Conservation (phyloP, 2,888 invertebrate genomes). For the Heliconius charithonia region DNA sequence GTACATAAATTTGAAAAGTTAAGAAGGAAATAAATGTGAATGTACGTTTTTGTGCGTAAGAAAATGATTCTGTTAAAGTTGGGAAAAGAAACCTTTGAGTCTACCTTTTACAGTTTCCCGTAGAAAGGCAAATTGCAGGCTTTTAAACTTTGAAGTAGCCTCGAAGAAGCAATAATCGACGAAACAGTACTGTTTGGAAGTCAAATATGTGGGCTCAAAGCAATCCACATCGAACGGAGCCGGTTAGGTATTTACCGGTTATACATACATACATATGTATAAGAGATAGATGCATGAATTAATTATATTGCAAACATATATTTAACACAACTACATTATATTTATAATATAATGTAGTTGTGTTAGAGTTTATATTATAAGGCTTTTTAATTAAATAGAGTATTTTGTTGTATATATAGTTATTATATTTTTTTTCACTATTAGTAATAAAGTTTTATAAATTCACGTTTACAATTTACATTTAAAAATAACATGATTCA, state of each 20-base stretch:
- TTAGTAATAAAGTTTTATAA: no score
- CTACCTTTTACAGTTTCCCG: constrained; percentile 11
- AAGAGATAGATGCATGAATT: not conserved
- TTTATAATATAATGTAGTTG: no score
- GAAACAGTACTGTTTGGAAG: constrained; percentile 26
- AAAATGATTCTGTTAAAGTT: not conserved
- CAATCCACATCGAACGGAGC: constrained; percentile 13
- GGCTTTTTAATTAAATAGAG: not conserved
- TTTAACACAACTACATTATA: no score
- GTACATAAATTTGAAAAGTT: constrained; percentile 8
- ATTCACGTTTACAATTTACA: no score
- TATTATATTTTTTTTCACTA: not conserved
- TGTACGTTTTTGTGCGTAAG: constrained; percentile 1
- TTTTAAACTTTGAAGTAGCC: constrained; percentile 19
- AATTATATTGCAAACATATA: not conserved
- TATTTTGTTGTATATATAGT: not conserved
- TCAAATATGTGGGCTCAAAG: constrained; percentile 28
- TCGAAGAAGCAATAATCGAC: constrained; percentile 8
- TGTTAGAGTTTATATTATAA: no score
- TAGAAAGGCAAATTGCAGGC: constrained; percentile 19
- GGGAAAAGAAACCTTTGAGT: constrained; percentile 8
- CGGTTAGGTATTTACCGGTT: not conserved
- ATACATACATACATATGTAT: not conserved
- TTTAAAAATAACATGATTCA: not conserved
- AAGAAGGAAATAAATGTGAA: no score